A percentile compares a stretch with the other conserved stretches of the same genome.
phyloP scores from a whole-genome alignment of 2,888 invertebrate species.

The Idaea dimidiata region DNA sequence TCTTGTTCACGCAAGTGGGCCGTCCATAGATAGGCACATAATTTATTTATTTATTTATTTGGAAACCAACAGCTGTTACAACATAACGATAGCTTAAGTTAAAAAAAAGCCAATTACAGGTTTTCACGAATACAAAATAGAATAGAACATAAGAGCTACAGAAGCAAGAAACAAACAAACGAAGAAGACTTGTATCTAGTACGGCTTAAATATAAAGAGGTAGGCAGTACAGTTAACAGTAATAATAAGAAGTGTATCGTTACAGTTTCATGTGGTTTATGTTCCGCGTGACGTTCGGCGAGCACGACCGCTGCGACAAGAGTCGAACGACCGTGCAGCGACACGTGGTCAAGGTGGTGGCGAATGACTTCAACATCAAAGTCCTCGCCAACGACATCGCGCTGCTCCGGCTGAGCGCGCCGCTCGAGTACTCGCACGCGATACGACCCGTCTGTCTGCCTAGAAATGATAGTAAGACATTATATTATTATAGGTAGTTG shows the following conservation, averaged over 20 bases:
- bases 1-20: too few relatives aligned
- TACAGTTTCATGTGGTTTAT: slow-evolving; percentile 93
- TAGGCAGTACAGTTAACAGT: background rate
- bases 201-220: too few relatives aligned
- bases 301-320: slow-evolving; percentile 89
- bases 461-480: slow-evolving; percentile 65
- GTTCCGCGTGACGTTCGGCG: slow-evolving; percentile 93
- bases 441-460: slow-evolving; percentile 92
- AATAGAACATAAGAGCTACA: too few relatives aligned
- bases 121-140: too few relatives aligned
- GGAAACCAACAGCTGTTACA: too few relatives aligned
- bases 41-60: too few relatives aligned
- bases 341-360: slow-evolving; percentile 85
- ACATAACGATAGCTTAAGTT: too few relatives aligned
- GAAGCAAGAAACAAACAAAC: too few relatives aligned
- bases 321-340: slow-evolving; percentile 85
- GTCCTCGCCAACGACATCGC: slow-evolving; percentile 94
- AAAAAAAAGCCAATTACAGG: too few relatives aligned
- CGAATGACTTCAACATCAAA: slow-evolving; percentile 89
- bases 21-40: too few relatives aligned
- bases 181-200: too few relatives aligned
- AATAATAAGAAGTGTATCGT: background rate
- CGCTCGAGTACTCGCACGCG: slow-evolving; percentile 87
- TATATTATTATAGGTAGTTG: too few relatives aligned
- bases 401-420: slow-evolving; percentile 86